Evolutionary conservation across 2,888 invertebrate genomes (phyloP).

Genomic region (Pollenia labialis): DNA sequence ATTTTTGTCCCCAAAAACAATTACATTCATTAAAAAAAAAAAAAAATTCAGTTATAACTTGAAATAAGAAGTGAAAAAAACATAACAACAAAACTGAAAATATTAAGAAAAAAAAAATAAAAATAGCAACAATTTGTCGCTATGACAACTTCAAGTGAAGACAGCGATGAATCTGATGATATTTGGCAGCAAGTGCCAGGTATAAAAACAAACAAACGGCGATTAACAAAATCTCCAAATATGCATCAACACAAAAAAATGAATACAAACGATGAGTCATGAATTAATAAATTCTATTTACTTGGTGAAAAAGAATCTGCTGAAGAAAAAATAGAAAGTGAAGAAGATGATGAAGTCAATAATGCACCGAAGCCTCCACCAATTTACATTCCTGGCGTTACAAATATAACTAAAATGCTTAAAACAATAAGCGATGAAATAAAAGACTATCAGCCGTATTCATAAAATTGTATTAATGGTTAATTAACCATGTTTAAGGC

Average conservation of each 20-base stretch:
- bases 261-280: background rate
- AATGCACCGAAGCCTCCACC: conserved; percentile 19
- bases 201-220: too few relatives aligned
- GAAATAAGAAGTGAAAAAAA: background rate
- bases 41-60: conserved; percentile 5
- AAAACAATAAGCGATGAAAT: too few relatives aligned
- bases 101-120: too few relatives aligned
- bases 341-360: conserved; percentile 19
- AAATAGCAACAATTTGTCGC: too few relatives aligned
- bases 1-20: conserved; percentile 9
- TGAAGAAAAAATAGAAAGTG: too few relatives aligned
- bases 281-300: conserved; percentile 19
- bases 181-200: conserved; percentile 17
- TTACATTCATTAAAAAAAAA: background rate
- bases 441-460: too few relatives aligned
- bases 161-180: conserved; percentile 24
- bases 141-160: conserved; percentile 22
- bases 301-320: conserved; percentile 11
- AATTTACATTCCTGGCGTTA: background rate
- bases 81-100: background rate
- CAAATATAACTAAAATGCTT: too few relatives aligned
- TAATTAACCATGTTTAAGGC: too few relatives aligned
- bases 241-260: background rate
- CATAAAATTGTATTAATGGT: too few relatives aligned
- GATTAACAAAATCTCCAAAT: too few relatives aligned